phyloP scores from a whole-genome alignment of 2,888 invertebrate genomes.

The Drosophila mimica region DNA sequence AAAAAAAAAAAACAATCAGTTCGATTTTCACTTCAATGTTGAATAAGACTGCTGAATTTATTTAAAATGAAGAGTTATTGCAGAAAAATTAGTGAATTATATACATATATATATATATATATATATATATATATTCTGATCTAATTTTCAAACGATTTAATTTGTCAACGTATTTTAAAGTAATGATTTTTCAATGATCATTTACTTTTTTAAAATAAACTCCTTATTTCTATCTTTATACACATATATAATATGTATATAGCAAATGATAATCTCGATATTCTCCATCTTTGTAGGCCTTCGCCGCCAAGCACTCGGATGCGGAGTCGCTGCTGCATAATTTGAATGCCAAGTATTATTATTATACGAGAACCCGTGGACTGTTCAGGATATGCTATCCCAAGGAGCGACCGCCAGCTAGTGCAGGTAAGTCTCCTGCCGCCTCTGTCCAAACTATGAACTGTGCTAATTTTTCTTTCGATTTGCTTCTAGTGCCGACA shows the following conservation, averaged over 20 bases:
- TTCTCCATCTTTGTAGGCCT: constrained; percentile 86
- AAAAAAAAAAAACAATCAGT: neutral
- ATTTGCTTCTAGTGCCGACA: constrained; percentile 89
- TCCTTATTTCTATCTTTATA: neutral
- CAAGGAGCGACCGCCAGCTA: constrained; percentile 92
- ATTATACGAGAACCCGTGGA: constrained; percentile 96
- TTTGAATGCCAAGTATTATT: constrained; percentile 94
- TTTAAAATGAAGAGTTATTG: neutral
- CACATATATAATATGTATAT: neutral
- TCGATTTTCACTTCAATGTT: neutral
- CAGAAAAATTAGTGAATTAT: neutral
- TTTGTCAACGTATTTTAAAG: neutral
- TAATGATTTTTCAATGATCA: neutral
- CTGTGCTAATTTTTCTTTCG: neutral
- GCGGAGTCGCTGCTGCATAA: constrained; percentile 90
- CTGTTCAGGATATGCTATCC: constrained; percentile 97
- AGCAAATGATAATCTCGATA: neutral
- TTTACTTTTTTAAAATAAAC: neutral
- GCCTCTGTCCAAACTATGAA: neutral
- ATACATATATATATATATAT: no score
- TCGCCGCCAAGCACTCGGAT: constrained; percentile 89
- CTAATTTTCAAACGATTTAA: no score
- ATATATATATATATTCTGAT: no score
- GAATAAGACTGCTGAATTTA: no score
- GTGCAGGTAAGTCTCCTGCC: constrained; percentile 86